Conservation (phyloP, 2,797 vertebrate species). For the Siniperca obscura region DNA sequence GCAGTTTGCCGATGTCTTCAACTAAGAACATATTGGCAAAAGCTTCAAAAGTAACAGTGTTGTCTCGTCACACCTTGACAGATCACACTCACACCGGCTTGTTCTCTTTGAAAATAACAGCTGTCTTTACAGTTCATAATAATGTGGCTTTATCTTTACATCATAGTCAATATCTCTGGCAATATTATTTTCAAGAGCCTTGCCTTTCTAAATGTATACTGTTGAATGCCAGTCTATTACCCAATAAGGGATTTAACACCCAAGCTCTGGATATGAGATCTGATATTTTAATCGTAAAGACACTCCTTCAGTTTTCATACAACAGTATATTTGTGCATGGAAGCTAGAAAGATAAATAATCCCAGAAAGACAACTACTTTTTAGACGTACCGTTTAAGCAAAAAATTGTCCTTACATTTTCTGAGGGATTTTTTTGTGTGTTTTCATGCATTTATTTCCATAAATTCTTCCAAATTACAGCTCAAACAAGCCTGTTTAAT, state of each 20-base stretch:
- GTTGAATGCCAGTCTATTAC: not conserved
- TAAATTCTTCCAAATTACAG: not conserved
- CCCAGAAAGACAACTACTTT: not conserved
- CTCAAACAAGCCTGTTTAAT: constrained; percentile 1
- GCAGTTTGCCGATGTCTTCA: constrained; percentile 6
- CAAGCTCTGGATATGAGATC: not conserved
- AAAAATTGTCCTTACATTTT: not conserved
- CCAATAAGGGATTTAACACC: constrained; percentile 4
- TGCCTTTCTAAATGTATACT: not conserved
- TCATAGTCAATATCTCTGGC: not conserved
- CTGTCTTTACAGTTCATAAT: not conserved
- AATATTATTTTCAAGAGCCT: not conserved
- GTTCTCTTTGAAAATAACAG: not conserved
- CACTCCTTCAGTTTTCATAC: not conserved
- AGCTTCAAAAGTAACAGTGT: constrained; percentile 3
- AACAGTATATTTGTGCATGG: not conserved
- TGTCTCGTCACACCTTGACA: constrained; percentile 11
- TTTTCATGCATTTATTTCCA: not conserved
- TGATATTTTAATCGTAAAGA: not conserved
- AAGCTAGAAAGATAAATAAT: constrained; percentile 5
- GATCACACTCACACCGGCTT: not conserved
- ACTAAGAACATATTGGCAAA: constrained; percentile 18
- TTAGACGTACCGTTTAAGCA: not conserved
- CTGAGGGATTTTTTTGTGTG: no score
- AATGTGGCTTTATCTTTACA: constrained; percentile 3